Base-by-base conservation (phyloP, 2,888 invertebrate species). In the Heliconius ethilla region DNA sequence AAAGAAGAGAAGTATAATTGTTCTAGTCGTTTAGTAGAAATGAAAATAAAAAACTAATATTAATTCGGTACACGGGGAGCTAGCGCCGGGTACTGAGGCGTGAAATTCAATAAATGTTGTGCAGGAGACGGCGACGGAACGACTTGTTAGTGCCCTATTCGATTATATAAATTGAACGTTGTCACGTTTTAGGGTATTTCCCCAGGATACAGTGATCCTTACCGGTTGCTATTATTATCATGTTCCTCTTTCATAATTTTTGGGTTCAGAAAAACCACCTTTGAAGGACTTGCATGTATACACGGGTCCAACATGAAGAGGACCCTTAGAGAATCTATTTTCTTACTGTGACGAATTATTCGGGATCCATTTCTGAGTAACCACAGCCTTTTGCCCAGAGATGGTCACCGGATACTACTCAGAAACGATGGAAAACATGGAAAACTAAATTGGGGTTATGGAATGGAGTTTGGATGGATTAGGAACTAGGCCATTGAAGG, bases 41-140 rank as follows among this genome's bases (percentile, higher is more conserved):
- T 79, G 78, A 78, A 81, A 80, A 82, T 80, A 80, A 82, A 80
- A 82, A 83, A 82, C 81, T 83, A 81, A 86, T 88, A 86, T 85
- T 86, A 87, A 89, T 89, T 89, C 89, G 77, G 84, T 82, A 80
- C 88, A 88, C 88, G 88, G 82, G 82, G 82, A 84, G 83, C 82
- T 81, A 82, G 83, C 84, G 83, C 82, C 82, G 82, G 83, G 83
- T 84, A 84, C 82, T 86, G 86, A 86, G 84, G 87, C 89, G 87
- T 87, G 86, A 89, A 90, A 90, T 89, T 90, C 89, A 89, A 90
- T 89, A 88, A 89, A 87, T 88, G 85, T 87, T 88, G 85, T 87
- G 86, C 86, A 85, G 84, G 80, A 81, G 82, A 83, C 82, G 83
- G 82, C 79, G 83, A 82, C 77, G 79, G 66, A 77, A 80, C 76